These are phyloP conservation scores for Smittia aterrima DNA, from an alignment of 2,888 invertebrate genomes.

Conservation along the genomic window DNA sequence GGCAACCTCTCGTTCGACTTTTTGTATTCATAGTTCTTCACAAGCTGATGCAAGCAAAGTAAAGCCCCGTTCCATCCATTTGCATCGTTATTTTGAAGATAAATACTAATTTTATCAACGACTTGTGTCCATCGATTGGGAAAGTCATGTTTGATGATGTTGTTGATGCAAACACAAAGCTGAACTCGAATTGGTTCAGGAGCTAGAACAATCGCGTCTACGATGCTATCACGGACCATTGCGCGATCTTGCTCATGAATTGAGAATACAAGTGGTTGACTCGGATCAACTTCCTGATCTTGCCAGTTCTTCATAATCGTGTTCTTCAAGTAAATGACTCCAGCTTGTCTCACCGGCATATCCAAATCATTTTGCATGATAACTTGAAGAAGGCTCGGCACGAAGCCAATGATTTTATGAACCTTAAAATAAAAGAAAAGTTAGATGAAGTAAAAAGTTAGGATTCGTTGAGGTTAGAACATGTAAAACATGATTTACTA, in stretches of 20 bases:
- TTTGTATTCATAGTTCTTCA: constrained; percentile 91
- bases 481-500: background rate
- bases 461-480: constrained; percentile 21
- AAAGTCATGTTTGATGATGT: constrained; percentile 93
- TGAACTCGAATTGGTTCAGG: constrained; percentile 72
- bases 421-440: constrained; percentile 61
- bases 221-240: constrained; percentile 86
- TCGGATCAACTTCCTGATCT: constrained; percentile 72
- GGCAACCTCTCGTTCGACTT: constrained; percentile 85
- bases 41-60: constrained; percentile 86
- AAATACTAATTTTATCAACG: constrained; percentile 92
- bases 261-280: constrained; percentile 73
- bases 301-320: constrained; percentile 86
- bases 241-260: constrained; percentile 96
- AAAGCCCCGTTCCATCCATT: constrained; percentile 89
- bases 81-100: constrained; percentile 84
- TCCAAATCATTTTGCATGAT: constrained; percentile 88
- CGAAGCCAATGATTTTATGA: constrained; percentile 94
- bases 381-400: constrained; percentile 88
- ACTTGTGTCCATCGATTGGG: constrained; percentile 94
- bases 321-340: constrained; percentile 96
- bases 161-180: constrained; percentile 70
- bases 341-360: constrained; percentile 91
- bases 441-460: background rate
- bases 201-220: constrained; percentile 93